Percentiles rank a stretch among this genome's conserved stretches.
Evolutionary conservation across 2,797 vertebrate genomes (phyloP).

Genomic region (Serranus cabrilla): DNA sequence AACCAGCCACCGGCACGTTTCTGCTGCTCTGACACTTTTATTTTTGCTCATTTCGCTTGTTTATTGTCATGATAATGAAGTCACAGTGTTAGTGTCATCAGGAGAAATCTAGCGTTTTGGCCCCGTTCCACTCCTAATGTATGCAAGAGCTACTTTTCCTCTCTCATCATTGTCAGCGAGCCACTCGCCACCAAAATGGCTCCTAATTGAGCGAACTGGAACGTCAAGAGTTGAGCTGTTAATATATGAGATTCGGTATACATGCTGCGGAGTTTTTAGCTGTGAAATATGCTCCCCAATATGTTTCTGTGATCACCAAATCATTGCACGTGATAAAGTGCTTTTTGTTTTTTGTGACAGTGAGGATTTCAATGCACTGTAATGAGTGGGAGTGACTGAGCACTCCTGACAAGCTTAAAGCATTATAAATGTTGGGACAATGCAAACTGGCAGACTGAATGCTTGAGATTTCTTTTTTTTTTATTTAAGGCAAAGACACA

Average conservation of each 20-base stretch:
- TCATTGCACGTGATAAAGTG: constrained; percentile 56
- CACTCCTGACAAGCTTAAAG: constrained; percentile 77
- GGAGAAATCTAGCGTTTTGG: constrained; percentile 81
- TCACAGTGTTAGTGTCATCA: constrained; percentile 80
- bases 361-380: constrained; percentile 62
- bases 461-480: constrained; percentile 59
- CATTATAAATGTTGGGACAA: constrained; percentile 78
- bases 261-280: constrained; percentile 61
- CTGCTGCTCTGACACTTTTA: constrained; percentile 79
- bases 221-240: constrained; percentile 63
- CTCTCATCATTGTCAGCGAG: constrained; percentile 72
- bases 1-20: constrained; percentile 64
- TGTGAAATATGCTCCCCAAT: constrained; percentile 68
- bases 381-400: constrained; percentile 80
- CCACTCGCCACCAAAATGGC: constrained; percentile 69
- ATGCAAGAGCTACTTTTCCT: constrained; percentile 75
- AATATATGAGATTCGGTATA: constrained; percentile 60
- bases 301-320: constrained; percentile 74
- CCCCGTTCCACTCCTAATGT: constrained; percentile 79
- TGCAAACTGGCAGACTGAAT: constrained; percentile 74
- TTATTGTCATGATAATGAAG: constrained; percentile 85
- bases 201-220: constrained; percentile 74
- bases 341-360: constrained; percentile 51
- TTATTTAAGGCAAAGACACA: constrained; percentile 63
- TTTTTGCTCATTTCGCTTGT: constrained; percentile 81